Base-by-base conservation (phyloP, 2,888 invertebrate species). In the Patella pellucida region DNA sequence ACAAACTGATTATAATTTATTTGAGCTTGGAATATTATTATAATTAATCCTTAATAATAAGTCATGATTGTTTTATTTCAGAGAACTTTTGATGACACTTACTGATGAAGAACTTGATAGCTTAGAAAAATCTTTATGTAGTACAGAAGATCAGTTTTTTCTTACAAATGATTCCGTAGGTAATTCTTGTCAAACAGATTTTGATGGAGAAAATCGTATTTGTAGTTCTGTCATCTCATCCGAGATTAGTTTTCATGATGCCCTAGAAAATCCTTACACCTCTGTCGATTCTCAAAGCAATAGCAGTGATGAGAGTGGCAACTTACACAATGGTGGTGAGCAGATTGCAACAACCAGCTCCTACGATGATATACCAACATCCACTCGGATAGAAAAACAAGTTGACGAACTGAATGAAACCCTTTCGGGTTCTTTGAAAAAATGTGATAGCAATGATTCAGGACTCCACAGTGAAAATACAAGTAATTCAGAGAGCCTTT, bases 1-100 rank as follows among this genome's bases (percentile, higher is more conserved):
- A 27, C 31, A 31, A 31, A 31, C 4, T 31, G 4, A 4, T 31
- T 31, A 31, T 5, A 31, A 31, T 31, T 31, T 31, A 4, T 31
- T 31, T 31, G 0, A 31, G 5, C 31, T 31, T 31, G 31, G 31
- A 3, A 31, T n/a, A n/a, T n/a, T 31, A 31, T 31, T 31, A 31
- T 31, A 31, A 31, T 41, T 41, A 41, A 9, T 41, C 31, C 31
- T 41, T 41, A 7, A 41, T 31, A 4, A 31, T 41, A 7, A 41
- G 9, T 41, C 41, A 12, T 50, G 16, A 50, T 7, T 56, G 69
- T 50, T 74, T 14, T 23, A 68, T 85, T 87, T 52, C 85, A 94
- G 97, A 69, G 97, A 97, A 83, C 93, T 98, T 74, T 92, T 98
- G 79, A 95, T 96, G 94, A 96, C 97, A 5, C 91, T 98, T 83